Evolutionary conservation across 2,797 vertebrate species (phyloP), one percentile per base, ranked within the genome.

Genomic region (Yasuhikotakia modesta): DNA sequence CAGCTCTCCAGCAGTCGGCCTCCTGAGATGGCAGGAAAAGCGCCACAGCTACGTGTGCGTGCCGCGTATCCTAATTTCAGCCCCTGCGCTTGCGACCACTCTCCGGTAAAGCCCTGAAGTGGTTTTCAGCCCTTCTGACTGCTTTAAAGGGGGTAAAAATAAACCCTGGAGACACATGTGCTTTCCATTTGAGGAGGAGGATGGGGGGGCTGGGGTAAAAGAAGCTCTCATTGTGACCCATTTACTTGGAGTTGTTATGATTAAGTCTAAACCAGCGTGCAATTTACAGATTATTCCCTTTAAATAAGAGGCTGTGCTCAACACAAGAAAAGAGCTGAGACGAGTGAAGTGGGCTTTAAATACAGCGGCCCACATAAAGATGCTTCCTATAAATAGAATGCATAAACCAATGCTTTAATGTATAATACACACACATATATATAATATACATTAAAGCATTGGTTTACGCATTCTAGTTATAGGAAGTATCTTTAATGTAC

Each of bases 211-310:
- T 65, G 69, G 70, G 81, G 66, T 39, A 60, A 84, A 60, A 68
- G 67, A 80, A 80, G 74, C 83, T 73, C 84, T 87, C 80, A 84
- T 85, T 88, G 83, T 87, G 86, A 86, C 86, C 85, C 86, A 85
- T 89, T 89, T 87, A 87, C 85, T 88, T 81, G 82, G 82, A 86
- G 80, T 87, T 88, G 87, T 90, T 89, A 88, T 90, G 89, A 88
- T 91, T 87, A 87, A 84, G 78, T 82, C 86, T 84, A 85, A 89
- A 83, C 80, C 85, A 85, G 85, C 65, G 57, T 87, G 83, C 85
- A 87, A 89, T 88, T 90, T 86, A 86, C 85, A 88, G 83, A 90
- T 86, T 86, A 89, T 85, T 85, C 81, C 82, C 53, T 85, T 85
- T 79, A 88, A 91, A 91, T 90, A 86, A 90, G 80, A 91, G 85